Conservation (phyloP, 2,113 vertebrate species). For the Mungos mungo region DNA sequence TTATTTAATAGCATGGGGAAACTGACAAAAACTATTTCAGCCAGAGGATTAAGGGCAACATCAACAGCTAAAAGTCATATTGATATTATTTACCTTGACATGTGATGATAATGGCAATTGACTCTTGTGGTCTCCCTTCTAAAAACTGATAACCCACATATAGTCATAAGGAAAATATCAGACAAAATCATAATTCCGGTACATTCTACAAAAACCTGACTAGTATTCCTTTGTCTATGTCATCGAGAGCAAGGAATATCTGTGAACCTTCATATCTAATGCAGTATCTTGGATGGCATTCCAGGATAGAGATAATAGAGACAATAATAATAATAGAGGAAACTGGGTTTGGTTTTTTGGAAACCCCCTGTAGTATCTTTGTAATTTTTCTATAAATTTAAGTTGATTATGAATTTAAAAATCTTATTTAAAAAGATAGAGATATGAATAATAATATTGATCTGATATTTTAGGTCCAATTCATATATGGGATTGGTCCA, state of each 20-base stretch:
- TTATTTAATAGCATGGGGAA: neutral
- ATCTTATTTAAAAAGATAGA: neutral
- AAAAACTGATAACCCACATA: neutral
- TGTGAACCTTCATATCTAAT: neutral
- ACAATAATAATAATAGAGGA: neutral
- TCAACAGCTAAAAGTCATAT: neutral
- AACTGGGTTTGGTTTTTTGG: neutral
- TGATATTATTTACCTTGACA: no score
- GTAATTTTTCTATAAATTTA: neutral
- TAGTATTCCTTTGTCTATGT: neutral
- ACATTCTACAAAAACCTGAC: neutral
- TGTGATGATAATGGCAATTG: neutral
- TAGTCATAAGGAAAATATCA: neutral
- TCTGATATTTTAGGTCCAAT: neutral
- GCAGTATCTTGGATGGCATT: neutral
- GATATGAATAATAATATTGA: neutral
- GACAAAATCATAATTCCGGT: neutral
- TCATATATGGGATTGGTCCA: neutral
- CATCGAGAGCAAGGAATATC: neutral
- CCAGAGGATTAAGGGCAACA: neutral
- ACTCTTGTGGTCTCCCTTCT: neutral
- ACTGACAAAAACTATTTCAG: neutral
- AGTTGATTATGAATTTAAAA: neutral
- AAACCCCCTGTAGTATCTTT: neutral
- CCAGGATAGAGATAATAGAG: no score